phyloP scores from a whole-genome alignment of 2,888 invertebrate species.

The Drosophila imparisetae region DNA sequence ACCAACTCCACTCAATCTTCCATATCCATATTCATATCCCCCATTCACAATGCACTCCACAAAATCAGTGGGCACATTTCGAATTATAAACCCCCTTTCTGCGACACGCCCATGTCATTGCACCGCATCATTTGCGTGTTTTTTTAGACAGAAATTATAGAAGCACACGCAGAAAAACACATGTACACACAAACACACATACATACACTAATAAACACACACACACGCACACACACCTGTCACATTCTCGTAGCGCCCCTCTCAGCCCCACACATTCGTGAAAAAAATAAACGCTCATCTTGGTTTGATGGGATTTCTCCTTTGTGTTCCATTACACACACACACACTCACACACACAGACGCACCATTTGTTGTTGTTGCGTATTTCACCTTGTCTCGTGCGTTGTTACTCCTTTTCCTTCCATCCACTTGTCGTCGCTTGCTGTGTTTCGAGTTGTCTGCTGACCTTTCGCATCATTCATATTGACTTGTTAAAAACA shows the following conservation, averaged over 20 bases:
- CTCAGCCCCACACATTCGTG: conserved; percentile 27
- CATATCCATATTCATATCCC: conserved; percentile 11
- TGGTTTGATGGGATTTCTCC: conserved; percentile 42
- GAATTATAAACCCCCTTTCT: conserved; percentile 13
- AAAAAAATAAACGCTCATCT: conserved; percentile 11
- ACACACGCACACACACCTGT: conserved; percentile 24
- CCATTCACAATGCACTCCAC: conserved; percentile 9
- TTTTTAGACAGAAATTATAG: conserved; percentile 44
- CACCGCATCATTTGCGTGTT: conserved; percentile 60
- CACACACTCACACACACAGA: conserved; percentile 9
- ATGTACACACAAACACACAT: conserved; percentile 15
- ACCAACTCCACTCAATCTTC: conserved; percentile 6
- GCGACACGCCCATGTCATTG: conserved; percentile 59
- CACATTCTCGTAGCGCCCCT: conserved; percentile 21
- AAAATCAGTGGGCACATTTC: conserved; percentile 23
- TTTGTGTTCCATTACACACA: conserved; percentile 19
- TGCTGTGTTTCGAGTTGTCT: conserved; percentile 57
- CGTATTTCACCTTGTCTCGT: conserved; percentile 53
- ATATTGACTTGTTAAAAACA: conserved; percentile 77
- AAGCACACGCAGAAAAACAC: conserved; percentile 42
- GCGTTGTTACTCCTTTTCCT: conserved; percentile 25
- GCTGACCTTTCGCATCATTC: conserved; percentile 77
- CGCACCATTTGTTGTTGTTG: conserved; percentile 53
- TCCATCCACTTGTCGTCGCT: conserved; percentile 49
- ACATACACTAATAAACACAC: conserved; percentile 25